Percentiles rank a stretch among this genome's conserved stretches.
phyloP scores from a whole-genome alignment of 2,797 vertebrate species.

The Corythornis leucogaster region DNA sequence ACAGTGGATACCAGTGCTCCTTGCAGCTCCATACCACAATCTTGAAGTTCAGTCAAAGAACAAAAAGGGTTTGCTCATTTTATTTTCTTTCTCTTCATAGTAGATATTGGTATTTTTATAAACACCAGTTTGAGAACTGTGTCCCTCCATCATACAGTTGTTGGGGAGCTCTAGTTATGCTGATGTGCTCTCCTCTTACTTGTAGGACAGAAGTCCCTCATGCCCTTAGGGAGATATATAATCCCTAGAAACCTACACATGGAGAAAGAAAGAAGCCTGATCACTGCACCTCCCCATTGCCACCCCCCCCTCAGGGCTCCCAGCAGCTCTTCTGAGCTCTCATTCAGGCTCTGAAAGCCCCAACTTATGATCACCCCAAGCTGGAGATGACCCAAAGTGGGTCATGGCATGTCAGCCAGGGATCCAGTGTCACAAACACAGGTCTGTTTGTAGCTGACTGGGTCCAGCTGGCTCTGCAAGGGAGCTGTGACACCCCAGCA shows the following conservation, averaged over 20 bases:
- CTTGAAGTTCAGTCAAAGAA: neutral
- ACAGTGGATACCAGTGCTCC: neutral
- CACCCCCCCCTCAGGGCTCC: neutral
- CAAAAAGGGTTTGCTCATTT: neutral
- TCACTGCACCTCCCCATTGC: too few species aligned
- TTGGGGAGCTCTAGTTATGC: neutral
- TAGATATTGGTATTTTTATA: neutral
- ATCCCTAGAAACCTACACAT: neutral
- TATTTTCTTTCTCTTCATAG: neutral
- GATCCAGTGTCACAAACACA: neutral
- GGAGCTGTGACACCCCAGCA: neutral
- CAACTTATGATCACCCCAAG: fast-evolving
- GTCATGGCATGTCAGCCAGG: neutral
- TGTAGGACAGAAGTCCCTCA: neutral
- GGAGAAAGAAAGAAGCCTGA: neutral
- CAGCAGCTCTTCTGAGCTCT: neutral
- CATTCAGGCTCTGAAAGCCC: neutral
- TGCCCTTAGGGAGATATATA: neutral
- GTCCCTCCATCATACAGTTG: neutral
- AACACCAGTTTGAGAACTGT: neutral
- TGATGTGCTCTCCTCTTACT: neutral
- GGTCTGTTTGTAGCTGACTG: neutral
- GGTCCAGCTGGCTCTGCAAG: neutral
- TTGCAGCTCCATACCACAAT: neutral
- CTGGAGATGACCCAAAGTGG: neutral